These are phyloP conservation scores for Sinodicranocentrus sp. DNA, from an alignment of 2,888 invertebrate genomes.

Conservation along the genomic window DNA sequence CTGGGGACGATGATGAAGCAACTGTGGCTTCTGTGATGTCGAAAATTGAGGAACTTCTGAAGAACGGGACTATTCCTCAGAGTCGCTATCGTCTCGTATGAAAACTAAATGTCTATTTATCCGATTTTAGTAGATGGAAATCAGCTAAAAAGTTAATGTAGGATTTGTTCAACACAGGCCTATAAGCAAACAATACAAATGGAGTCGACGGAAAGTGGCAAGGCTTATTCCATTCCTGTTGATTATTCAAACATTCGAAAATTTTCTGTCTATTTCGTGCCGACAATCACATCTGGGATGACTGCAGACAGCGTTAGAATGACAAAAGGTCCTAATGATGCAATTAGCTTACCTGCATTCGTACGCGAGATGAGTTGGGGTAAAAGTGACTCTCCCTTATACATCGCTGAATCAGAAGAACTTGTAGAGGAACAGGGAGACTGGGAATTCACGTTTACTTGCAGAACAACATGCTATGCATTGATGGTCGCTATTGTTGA, in stretches of 20 bases:
- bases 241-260: not conserved
- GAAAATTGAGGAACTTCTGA: conserved; percentile 18
- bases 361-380: not conserved
- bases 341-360: not conserved
- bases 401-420: not conserved
- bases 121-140: too few relatives aligned
- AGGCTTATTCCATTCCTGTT: not conserved
- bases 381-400: not conserved
- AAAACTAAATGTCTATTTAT: not conserved
- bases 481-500: conserved; percentile 20
- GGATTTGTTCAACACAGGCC: too few relatives aligned
- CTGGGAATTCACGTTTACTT: conserved; percentile 2
- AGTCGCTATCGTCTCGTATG: conserved; percentile 35
- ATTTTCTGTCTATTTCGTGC: not conserved
- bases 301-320: too few relatives aligned
- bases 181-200: too few relatives aligned
- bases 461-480: not conserved
- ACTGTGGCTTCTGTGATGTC: not conserved
- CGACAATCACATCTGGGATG: not conserved
- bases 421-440: not conserved
- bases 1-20: not conserved
- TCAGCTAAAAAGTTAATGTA: too few relatives aligned
- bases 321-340: not conserved
- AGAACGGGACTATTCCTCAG: not conserved
- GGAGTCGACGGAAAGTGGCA: not conserved